These are phyloP conservation scores for Nibea albiflora DNA, from an alignment of 2,113 vertebrate species.

Conservation along the genomic window DNA sequence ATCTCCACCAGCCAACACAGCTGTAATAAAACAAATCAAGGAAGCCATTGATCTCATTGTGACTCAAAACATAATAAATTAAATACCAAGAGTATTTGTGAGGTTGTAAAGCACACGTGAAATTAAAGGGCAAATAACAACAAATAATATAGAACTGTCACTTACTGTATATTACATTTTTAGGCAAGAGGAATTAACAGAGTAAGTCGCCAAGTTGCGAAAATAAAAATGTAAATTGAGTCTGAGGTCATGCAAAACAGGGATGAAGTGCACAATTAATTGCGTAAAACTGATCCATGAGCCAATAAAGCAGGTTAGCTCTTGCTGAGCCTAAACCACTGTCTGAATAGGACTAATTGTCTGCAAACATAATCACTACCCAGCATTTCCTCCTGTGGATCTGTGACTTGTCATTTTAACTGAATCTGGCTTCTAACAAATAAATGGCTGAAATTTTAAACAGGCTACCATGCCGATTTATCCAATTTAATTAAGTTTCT, in stretches of 20 bases:
- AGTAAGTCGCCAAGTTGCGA: not conserved
- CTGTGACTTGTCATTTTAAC: not conserved
- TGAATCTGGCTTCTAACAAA: not conserved
- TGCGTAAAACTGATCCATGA: too few relatives aligned
- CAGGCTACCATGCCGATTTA: not conserved
- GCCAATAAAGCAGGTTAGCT: too few relatives aligned
- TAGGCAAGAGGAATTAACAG: not conserved
- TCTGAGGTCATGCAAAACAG: too few relatives aligned
- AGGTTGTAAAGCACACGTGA: not conserved
- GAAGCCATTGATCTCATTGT: slow-evolving; percentile 20
- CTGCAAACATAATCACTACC: too few relatives aligned
- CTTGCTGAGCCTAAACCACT: too few relatives aligned
- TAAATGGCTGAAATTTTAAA: not conserved
- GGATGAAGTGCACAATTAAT: too few relatives aligned
- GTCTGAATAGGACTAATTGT: too few relatives aligned
- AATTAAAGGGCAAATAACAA: not conserved
- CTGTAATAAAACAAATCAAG: slow-evolving; percentile 45
- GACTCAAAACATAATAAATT: slow-evolving; percentile 26
- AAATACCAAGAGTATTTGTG: not conserved
- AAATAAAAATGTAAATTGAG: too few relatives aligned
- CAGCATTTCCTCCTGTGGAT: too few relatives aligned
- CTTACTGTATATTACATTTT: not conserved
- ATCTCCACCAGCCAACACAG: slow-evolving; percentile 27
- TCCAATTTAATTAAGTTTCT: not conserved
- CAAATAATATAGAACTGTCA: not conserved